Conservation (phyloP, 2,797 vertebrate genomes). For the Danio kyathit region DNA sequence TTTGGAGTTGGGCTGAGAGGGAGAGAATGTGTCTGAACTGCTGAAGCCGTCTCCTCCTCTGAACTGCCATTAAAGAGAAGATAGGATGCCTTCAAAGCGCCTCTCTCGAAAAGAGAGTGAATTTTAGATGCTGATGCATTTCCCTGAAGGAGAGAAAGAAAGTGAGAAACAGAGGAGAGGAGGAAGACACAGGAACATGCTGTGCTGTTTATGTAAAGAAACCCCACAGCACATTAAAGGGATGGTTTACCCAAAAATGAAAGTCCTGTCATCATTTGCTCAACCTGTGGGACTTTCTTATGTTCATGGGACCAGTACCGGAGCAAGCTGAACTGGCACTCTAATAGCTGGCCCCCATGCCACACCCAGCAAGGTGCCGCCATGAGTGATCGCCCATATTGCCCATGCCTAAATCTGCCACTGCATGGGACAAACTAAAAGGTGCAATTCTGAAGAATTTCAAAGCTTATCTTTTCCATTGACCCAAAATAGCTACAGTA, state of each 20-base stretch:
- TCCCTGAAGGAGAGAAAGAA: constrained; percentile 51
- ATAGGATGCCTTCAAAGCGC: constrained; percentile 58
- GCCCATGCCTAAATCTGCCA: no score
- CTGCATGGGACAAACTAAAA: not conserved
- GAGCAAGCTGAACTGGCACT: no score
- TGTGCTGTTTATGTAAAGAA: constrained; percentile 52
- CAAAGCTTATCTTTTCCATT: not conserved
- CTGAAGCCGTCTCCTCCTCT: constrained; percentile 52
- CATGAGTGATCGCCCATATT: no score
- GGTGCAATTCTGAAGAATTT: not conserved
- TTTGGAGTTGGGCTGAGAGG: constrained; percentile 44
- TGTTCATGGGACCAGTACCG: not conserved
- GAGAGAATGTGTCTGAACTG: constrained; percentile 53
- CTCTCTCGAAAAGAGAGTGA: constrained; percentile 54
- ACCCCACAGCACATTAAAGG: constrained; percentile 24
- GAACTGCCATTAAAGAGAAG: constrained; percentile 57
- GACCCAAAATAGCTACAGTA: no score
- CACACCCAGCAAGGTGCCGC: no score
- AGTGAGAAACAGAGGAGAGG: constrained; percentile 38
- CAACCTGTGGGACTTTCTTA: constrained; percentile 11
- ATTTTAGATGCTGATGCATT: constrained; percentile 60
- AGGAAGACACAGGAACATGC: constrained; percentile 37
- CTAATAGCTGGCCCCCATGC: no score
- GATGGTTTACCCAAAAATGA: constrained; percentile 6
- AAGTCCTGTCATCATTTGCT: constrained; percentile 25